Conservation (phyloP, 1,140 invertebrate genomes). For the Melanaphis sacchari region DNA sequence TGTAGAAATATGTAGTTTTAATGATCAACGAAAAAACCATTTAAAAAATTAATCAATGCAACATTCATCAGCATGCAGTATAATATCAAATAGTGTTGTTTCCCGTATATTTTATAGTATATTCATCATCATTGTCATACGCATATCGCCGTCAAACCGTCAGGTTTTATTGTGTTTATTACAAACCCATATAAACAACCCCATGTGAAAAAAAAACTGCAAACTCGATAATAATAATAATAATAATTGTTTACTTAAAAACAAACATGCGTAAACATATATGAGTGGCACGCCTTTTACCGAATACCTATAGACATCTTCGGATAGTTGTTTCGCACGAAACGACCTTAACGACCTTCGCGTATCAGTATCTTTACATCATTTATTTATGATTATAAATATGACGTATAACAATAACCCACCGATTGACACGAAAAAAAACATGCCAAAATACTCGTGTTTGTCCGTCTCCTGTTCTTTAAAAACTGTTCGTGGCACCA, state of each 20-base stretch:
- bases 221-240: not conserved
- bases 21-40: not conserved
- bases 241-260: constrained; percentile 20
- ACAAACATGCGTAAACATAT: not conserved
- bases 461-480: not conserved
- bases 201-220: not conserved
- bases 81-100: not conserved
- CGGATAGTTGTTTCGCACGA: not conserved
- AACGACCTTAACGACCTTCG: not conserved
- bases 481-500: not conserved
- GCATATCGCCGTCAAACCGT: not conserved
- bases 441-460: not conserved
- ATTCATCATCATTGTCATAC: not conserved
- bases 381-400: not conserved
- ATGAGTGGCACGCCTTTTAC: not conserved
- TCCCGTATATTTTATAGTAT: not conserved
- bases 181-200: constrained; percentile 21
- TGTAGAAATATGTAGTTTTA: not conserved
- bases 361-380: not conserved
- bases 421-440: constrained; percentile 14
- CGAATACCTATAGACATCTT: not conserved
- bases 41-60: constrained; percentile 3
- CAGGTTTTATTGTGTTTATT: not conserved
- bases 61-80: not conserved
- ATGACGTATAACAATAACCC: not conserved